These are phyloP conservation scores for Xestia sexstrigata DNA, from an alignment of 2,888 invertebrate species.

Conservation along the genomic window DNA sequence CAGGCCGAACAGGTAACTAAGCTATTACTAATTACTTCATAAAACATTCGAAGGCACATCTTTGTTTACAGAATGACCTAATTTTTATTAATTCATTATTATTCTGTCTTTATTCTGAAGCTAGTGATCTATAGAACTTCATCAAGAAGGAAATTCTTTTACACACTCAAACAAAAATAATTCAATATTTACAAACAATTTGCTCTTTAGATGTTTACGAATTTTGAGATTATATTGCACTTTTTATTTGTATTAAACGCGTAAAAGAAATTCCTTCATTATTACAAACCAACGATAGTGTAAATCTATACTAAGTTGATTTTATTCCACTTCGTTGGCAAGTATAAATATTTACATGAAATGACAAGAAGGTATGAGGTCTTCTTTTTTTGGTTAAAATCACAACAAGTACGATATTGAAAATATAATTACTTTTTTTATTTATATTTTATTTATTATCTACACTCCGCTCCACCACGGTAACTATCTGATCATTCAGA, in stretches of 20 bases:
- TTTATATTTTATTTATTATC: slow-evolving; percentile 72
- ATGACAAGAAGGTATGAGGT: slow-evolving; percentile 81
- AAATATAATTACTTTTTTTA: slow-evolving; percentile 81
- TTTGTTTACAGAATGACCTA: slow-evolving; percentile 85
- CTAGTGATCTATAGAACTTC: slow-evolving; percentile 66
- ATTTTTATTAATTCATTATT: no score
- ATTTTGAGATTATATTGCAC: slow-evolving; percentile 6
- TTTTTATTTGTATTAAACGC: slow-evolving; percentile 23
- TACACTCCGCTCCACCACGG: slow-evolving; percentile 77
- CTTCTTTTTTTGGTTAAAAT: slow-evolving; percentile 88
- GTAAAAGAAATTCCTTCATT: slow-evolving; percentile 57
- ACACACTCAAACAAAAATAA: slow-evolving; percentile 46
- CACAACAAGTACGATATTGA: slow-evolving; percentile 87
- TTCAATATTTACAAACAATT: slow-evolving; percentile 46
- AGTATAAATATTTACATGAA: slow-evolving; percentile 81
- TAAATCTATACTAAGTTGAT: slow-evolving; percentile 53
- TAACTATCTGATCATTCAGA: slow-evolving; percentile 53
- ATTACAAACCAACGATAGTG: slow-evolving; percentile 56
- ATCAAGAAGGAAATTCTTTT: slow-evolving; percentile 50
- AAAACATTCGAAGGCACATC: slow-evolving; percentile 89
- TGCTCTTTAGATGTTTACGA: slow-evolving; percentile 11
- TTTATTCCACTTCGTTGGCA: slow-evolving; percentile 48
- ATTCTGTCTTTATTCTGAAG: slow-evolving; percentile 61
- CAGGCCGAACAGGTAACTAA: slow-evolving; percentile 82
- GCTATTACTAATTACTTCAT: slow-evolving; percentile 82